phyloP scores from a whole-genome alignment of 2,113 vertebrate species.

The Electrona antarctica region DNA sequence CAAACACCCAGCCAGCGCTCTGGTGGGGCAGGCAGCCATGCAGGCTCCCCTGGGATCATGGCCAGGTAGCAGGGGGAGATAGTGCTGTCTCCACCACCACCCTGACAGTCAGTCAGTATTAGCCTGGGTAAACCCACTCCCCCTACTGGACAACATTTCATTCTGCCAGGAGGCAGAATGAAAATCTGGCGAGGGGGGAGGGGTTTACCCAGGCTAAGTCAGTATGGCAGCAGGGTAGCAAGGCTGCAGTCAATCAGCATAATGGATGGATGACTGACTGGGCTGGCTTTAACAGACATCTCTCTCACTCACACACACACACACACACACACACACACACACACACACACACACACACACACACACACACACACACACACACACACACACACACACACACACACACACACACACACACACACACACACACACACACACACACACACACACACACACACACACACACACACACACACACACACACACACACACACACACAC shows the following conservation, averaged over 20 bases:
- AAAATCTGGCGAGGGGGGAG: too few relatives aligned
- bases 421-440: too few relatives aligned
- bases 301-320: neutral
- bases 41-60: constrained; percentile 51
- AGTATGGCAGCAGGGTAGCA: constrained; percentile 18
- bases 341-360: neutral
- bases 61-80: constrained; percentile 53
- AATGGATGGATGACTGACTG: constrained; percentile 46
- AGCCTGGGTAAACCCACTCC: too few relatives aligned
- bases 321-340: neutral
- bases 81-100: constrained; percentile 72
- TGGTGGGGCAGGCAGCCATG: neutral
- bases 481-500: too few relatives aligned
- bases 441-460: neutral
- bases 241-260: constrained; percentile 45
- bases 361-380: neutral
- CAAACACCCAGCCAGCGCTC: constrained; percentile 50
- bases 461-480: too few relatives aligned
- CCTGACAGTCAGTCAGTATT: constrained; percentile 53
- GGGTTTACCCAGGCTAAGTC: too few relatives aligned
- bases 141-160: too few relatives aligned
- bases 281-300: constrained; percentile 8
- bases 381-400: neutral
- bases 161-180: too few relatives aligned
- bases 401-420: neutral